These are phyloP conservation scores for Heterochromis multidens DNA, from an alignment of 2,113 vertebrate genomes.

Conservation along the genomic window DNA sequence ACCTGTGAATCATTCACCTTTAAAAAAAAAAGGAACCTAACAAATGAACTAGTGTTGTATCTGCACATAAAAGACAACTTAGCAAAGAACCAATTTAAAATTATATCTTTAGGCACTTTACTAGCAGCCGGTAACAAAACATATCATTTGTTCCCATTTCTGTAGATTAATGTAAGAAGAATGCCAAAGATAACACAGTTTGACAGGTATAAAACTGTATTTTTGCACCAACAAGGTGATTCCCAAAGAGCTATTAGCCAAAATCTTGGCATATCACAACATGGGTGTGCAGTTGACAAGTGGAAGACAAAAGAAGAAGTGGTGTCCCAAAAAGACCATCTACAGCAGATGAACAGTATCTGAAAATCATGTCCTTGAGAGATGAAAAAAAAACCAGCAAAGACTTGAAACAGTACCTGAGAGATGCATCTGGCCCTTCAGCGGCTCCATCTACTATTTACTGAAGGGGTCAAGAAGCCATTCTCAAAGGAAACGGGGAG, in stretches of 20 bases:
- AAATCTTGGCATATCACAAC: not conserved
- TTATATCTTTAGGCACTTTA: not conserved
- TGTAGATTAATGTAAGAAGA: not conserved
- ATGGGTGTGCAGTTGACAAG: not conserved
- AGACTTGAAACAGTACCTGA: not conserved
- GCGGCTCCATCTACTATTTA: not conserved
- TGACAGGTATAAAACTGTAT: not conserved
- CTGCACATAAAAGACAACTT: not conserved
- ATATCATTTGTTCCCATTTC: not conserved
- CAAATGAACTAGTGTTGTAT: not conserved
- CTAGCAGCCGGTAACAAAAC: not conserved
- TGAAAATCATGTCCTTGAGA: not conserved
- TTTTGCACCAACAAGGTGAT: not conserved
- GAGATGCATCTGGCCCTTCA: not conserved
- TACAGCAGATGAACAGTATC: not conserved
- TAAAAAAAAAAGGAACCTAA: not conserved
- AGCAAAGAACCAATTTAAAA: not conserved
- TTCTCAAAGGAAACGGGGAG: not conserved
- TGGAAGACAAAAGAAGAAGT: not conserved
- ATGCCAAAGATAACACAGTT: not conserved
- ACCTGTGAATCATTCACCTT: not conserved
- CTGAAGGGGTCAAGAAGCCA: not conserved
- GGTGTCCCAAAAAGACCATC: not conserved
- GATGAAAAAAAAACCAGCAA: not conserved
- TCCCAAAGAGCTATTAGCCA: not conserved